These are phyloP conservation scores for Anthoscopus minutus DNA, from an alignment of 2,113 vertebrate genomes.

Conservation along the genomic window DNA sequence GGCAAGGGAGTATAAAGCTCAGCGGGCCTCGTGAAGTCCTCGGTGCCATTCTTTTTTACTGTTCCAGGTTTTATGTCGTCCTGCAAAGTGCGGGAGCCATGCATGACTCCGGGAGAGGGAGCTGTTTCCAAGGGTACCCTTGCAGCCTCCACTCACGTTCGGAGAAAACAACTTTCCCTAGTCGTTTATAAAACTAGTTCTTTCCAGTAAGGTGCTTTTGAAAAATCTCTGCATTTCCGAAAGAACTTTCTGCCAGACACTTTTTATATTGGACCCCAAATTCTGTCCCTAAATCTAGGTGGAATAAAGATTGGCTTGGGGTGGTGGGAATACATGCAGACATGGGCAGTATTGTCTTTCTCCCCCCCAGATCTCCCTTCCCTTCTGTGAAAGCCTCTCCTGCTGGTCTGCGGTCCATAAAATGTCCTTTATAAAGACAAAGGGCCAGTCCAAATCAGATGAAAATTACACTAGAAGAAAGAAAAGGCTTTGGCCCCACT, in stretches of 20 bases:
- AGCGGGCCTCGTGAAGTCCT: not conserved
- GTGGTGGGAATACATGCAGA: not conserved
- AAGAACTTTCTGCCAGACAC: not conserved
- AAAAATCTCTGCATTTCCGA: not conserved
- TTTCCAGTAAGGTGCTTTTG: not conserved
- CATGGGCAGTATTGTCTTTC: not conserved
- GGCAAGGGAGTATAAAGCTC: not conserved
- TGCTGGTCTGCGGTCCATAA: not conserved
- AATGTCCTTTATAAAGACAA: not conserved
- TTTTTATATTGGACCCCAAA: not conserved
- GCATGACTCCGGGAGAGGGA: not conserved
- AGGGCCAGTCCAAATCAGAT: not conserved
- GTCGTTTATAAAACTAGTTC: not conserved
- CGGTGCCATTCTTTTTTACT: fast-evolving
- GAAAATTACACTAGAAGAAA: not conserved
- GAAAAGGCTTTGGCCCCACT: not conserved
- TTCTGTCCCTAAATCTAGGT: not conserved
- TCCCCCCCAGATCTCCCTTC: not conserved
- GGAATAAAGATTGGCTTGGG: not conserved
- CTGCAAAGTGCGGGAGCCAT: not conserved
- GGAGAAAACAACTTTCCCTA: not conserved
- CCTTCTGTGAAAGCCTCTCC: not conserved
- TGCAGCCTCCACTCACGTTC: not conserved
- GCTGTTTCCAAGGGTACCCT: not conserved
- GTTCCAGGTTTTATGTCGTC: not conserved